A percentile compares a stretch with the other conserved stretches of the same genome.
Conservation (phyloP, 2,113 vertebrate species). For the Pedionomus torquatus region DNA sequence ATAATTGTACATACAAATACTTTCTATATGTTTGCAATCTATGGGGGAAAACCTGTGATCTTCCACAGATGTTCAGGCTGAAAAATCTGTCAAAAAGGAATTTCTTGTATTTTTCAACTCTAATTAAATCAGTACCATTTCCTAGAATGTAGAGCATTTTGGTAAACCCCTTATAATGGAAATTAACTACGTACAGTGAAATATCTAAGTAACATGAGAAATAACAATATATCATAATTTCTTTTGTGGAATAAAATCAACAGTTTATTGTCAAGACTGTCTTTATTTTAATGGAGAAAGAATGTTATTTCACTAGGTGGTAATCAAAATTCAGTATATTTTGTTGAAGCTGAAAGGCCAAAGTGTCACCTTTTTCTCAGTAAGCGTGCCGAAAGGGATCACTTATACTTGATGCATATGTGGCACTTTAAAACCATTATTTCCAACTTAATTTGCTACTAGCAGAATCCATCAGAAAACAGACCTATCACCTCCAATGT, state of each 20-base stretch:
- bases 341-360: background rate
- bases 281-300: background rate
- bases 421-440: constrained; percentile 7
- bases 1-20: background rate
- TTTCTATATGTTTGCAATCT: background rate
- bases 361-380: constrained; percentile 19
- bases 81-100: background rate
- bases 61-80: background rate
- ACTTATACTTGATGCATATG: background rate
- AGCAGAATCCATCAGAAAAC: constrained; percentile 52
- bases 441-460: constrained; percentile 29
- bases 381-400: background rate
- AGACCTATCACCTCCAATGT: constrained; percentile 1
- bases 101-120: background rate
- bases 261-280: background rate
- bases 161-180: background rate
- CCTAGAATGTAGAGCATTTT: background rate
- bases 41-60: background rate
- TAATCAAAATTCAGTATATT: constrained; percentile 16
- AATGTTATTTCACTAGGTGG: background rate
- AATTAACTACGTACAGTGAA: background rate
- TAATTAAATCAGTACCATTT: background rate
- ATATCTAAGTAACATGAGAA: background rate
- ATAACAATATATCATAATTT: background rate
- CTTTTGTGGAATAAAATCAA: background rate